Evolutionary conservation across 1,140 invertebrate genomes (phyloP).

Genomic region (Macrobrachium rosenbergii): DNA sequence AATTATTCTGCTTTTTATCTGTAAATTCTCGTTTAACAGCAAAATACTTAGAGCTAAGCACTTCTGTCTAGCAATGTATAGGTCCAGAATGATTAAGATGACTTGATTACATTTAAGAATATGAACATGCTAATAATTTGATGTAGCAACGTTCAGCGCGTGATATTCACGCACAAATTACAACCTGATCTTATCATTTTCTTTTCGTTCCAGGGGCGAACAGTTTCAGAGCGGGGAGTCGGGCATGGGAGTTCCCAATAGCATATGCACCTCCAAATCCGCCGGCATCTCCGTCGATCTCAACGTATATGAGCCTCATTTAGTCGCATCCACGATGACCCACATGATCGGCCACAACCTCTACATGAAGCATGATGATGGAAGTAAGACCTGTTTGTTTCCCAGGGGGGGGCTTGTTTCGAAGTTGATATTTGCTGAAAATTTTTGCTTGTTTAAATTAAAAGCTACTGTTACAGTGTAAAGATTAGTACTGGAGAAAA

Average conservation of each 20-base stretch:
- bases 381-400: slow-evolving; percentile 71
- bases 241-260: slow-evolving; percentile 91
- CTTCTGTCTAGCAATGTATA: too few species aligned
- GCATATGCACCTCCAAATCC: slow-evolving; percentile 90
- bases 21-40: too few species aligned
- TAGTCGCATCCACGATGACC: slow-evolving; percentile 92
- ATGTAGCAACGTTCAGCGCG: not conserved
- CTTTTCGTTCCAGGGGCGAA: slow-evolving; percentile 77
- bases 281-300: slow-evolving; percentile 93
- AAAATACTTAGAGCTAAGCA: too few species aligned
- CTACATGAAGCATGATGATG: slow-evolving; percentile 94
- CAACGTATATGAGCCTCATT: slow-evolving; percentile 93
- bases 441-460: too few species aligned
- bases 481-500: too few species aligned
- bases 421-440: too few species aligned
- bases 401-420: too few species aligned
- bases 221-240: slow-evolving; percentile 87
- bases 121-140: too few species aligned
- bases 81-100: too few species aligned
- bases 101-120: too few species aligned
- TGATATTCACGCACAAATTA: not conserved
- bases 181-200: not conserved
- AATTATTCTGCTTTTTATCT: too few species aligned
- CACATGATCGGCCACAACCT: slow-evolving; percentile 98
- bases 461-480: too few species aligned